A percentile compares a stretch with the other conserved stretches of the same genome.
Conservation (phyloP, 1,140 invertebrate species). For the Camponotus vicinus region DNA sequence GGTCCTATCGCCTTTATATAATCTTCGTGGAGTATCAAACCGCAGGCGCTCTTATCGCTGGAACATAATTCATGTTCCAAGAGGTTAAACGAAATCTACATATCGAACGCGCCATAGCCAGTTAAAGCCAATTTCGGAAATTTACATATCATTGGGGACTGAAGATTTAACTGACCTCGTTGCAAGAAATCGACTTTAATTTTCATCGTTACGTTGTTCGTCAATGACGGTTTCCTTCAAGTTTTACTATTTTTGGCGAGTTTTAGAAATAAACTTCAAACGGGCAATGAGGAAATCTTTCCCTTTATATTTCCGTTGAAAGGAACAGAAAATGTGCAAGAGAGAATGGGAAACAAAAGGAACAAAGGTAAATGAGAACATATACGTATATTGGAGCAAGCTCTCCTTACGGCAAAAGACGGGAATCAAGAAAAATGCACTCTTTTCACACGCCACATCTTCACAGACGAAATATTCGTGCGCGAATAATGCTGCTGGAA, state of each 20-base stretch:
- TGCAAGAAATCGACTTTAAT: conserved; percentile 41
- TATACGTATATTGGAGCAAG: conserved; percentile 44
- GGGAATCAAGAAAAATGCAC: conserved; percentile 52
- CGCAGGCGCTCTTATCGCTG: conserved; percentile 50
- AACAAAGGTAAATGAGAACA: conserved; percentile 36
- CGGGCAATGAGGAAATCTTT: neutral
- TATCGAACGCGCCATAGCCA: conserved; percentile 57
- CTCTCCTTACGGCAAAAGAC: conserved; percentile 26
- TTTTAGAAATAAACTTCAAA: conserved; percentile 34
- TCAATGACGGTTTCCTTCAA: neutral
- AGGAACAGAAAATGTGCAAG: neutral
- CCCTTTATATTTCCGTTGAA: conserved; percentile 1
- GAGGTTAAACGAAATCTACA: conserved; percentile 68
- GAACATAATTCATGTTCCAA: conserved; percentile 63
- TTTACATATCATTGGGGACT: conserved; percentile 49
- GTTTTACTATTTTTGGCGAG: neutral
- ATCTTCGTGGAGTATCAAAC: conserved; percentile 60
- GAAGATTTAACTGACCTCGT: conserved; percentile 58
- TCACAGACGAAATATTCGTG: conserved; percentile 3
- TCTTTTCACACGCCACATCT: neutral
- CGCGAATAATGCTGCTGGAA: conserved; percentile 7
- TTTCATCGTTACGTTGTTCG: conserved; percentile 15
- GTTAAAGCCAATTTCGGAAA: conserved; percentile 59
- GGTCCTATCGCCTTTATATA: conserved; percentile 44
- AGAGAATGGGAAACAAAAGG: neutral